Conservation (phyloP, 2,888 invertebrate species). For the Amblyjoppa fuscipennis region DNA sequence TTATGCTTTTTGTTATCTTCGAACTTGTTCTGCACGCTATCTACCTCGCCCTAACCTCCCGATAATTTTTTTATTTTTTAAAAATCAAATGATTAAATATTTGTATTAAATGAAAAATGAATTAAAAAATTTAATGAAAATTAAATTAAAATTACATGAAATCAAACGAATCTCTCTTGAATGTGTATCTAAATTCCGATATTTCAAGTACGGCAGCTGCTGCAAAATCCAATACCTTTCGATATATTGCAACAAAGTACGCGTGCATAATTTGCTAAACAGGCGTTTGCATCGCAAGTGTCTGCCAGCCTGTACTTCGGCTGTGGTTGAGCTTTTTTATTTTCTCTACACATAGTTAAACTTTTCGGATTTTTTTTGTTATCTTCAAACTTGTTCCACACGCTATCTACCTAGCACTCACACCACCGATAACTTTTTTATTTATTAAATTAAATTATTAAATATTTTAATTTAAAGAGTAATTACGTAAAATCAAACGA, state of each 20-base stretch:
- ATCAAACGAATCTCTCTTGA: no score
- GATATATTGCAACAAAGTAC: background rate
- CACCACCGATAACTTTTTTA: conserved; percentile 34
- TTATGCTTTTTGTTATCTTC: conserved; percentile 8
- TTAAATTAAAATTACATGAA: no score
- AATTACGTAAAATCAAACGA: no score
- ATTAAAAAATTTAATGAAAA: background rate
- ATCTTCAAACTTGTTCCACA: background rate
- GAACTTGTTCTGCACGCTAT: background rate
- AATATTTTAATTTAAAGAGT: no score
- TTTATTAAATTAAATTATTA: background rate
- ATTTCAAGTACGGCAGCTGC: no score
- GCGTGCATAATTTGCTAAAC: background rate
- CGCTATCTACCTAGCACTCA: background rate
- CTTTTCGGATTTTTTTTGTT: conserved; percentile 17
- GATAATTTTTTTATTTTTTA: background rate
- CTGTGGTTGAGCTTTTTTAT: conserved; percentile 19
- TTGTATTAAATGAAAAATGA: background rate
- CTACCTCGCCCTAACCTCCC: conserved; percentile 33
- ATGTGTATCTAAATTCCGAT: no score
- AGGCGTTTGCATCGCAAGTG: background rate
- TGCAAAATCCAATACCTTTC: background rate
- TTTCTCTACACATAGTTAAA: conserved; percentile 13
- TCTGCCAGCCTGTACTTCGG: background rate
- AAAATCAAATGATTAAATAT: background rate